Evolutionary conservation across 1,140 invertebrate genomes (phyloP), one percentile per base, ranked within the genome.

Genomic region (Bemisia tabaci): DNA sequence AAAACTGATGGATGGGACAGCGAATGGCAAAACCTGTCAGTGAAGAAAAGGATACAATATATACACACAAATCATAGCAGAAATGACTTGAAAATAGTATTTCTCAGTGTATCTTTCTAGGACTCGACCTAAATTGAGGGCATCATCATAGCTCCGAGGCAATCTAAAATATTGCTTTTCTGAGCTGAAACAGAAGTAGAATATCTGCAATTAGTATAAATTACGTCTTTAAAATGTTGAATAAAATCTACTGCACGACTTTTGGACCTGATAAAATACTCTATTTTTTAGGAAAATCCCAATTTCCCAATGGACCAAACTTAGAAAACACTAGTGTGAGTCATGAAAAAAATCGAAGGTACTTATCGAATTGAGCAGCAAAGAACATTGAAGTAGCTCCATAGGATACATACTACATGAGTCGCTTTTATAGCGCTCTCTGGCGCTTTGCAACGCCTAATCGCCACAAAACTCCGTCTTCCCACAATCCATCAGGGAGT

Each of bases 41-140:
- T n/a, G n/a, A n/a, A n/a, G n/a, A 76, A 90, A 94, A 94, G 91
- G 91, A 94, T 96, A 97, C 94, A 98, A 97, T 79, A 98, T 91
- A 78, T 97, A 99, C n/a, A 88, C 87, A 65, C 93, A 79, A 74
- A 95, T 91, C 68, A 97, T 87, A 72, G 90, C 94, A 62, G 84
- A 80, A 71, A 98, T 80, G 63, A 99, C 96, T 85, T 94, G 86
- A 73, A 87, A 85, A 76, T 91, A 97, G 80, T 98, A 95, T 73
- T 90, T 87, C 66, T 96, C 92, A 79, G 95, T 98, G 76, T 99
- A 99, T 72, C 85, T 81, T 76, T 90, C 89, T 70, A 99, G 81
- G 48, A 99, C 86, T 77, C 85, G 83, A 68, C 95, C 97, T 63
- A 99, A 79, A 74, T 91, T 85, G 81, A 98, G 98, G 5, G 95